phyloP scores from a whole-genome alignment of 2,113 vertebrate genomes.

The Silurus meridionalis region DNA sequence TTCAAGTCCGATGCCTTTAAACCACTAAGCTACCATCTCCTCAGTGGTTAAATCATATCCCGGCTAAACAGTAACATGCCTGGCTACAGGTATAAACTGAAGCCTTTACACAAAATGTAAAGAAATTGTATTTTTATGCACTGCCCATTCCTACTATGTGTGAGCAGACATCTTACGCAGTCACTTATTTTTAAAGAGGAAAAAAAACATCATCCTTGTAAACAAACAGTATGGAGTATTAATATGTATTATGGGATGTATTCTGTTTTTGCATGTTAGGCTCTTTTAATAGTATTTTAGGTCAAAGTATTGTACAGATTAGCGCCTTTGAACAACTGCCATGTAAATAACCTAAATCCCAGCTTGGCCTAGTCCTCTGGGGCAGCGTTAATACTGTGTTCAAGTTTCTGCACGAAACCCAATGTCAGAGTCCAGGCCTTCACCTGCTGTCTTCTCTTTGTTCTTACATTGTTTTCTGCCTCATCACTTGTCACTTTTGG shows the following conservation, averaged over 20 bases:
- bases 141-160: not conserved
- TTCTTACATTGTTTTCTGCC: not conserved
- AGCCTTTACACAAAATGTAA: not conserved
- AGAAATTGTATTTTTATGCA: not conserved
- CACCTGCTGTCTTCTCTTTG: not conserved
- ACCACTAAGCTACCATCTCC: no score
- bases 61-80: no score
- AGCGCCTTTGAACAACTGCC: not conserved
- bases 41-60: no score
- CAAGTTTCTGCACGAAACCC: not conserved
- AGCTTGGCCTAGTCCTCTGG: not conserved
- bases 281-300: not conserved
- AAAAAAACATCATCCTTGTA: not conserved
- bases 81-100: not conserved
- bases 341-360: not conserved
- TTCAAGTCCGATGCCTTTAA: no score
- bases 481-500: not conserved
- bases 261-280: not conserved
- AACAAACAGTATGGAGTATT: not conserved
- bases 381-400: not conserved
- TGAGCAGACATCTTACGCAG: not conserved
- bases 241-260: not conserved
- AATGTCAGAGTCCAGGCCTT: not conserved
- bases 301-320: not conserved
- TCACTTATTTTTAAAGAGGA: not conserved